phyloP scores from a whole-genome alignment of 2,888 invertebrate species.

The Dorcus hopei region DNA sequence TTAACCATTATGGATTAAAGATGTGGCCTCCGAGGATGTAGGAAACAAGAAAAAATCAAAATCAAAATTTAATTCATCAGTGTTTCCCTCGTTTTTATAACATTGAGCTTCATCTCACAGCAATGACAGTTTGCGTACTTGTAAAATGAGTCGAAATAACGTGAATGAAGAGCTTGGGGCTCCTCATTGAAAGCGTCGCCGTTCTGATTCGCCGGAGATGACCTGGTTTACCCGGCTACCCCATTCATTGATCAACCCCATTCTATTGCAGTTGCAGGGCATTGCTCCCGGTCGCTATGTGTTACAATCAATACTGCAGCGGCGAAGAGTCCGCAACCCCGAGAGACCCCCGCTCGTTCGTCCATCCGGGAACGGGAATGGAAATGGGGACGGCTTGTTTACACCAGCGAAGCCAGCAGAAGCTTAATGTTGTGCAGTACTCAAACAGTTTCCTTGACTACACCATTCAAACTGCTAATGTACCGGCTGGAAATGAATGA shows the following conservation, averaged over 20 bases:
- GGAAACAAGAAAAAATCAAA: too few relatives aligned
- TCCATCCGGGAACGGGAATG: neutral
- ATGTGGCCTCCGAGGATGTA: too few relatives aligned
- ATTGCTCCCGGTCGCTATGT: conserved; percentile 8
- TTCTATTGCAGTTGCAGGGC: conserved; percentile 23
- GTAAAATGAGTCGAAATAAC: neutral
- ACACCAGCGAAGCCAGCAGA: neutral
- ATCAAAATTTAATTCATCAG: too few relatives aligned
- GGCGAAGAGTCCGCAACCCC: neutral
- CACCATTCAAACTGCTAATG: too few relatives aligned
- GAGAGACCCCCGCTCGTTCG: neutral
- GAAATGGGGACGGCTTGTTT: neutral
- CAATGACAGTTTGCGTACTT: neutral
- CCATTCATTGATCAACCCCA: conserved; percentile 28
- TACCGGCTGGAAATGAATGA: too few relatives aligned
- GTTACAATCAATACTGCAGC: neutral
- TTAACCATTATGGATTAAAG: too few relatives aligned
- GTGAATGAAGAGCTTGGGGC: neutral
- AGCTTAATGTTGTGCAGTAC: too few relatives aligned
- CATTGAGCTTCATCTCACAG: too few relatives aligned
- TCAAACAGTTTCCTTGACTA: too few relatives aligned
- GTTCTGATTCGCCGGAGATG: neutral
- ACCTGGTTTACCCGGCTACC: conserved; percentile 4
- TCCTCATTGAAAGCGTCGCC: neutral
- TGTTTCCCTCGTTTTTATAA: too few relatives aligned